A percentile compares a stretch with the other conserved stretches of the same genome.
These are phyloP conservation scores for Holothuria scabra DNA, from an alignment of 53 echinoderm and acorn worm species.

Conservation along the genomic window DNA sequence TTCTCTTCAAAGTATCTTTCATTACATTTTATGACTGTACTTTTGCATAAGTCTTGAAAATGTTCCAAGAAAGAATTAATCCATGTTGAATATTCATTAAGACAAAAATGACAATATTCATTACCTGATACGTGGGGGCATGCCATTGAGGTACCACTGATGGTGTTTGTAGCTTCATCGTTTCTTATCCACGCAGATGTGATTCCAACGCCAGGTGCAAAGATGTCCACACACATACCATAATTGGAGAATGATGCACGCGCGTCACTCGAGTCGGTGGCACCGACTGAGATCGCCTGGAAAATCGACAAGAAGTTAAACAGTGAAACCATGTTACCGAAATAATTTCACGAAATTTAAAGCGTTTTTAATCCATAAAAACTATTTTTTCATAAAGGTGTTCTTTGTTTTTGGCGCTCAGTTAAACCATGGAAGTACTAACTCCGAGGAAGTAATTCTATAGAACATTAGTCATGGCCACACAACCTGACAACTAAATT, in stretches of 20 bases:
- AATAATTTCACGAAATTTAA: too few relatives aligned
- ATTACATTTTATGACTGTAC: too few relatives aligned
- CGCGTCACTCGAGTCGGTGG: neutral
- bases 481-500: too few relatives aligned
- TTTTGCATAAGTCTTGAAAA: too few relatives aligned
- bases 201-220: conserved; percentile 26
- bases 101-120: neutral
- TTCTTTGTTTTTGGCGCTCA: too few relatives aligned
- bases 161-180: neutral
- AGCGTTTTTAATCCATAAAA: too few relatives aligned
- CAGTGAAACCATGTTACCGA: too few relatives aligned
- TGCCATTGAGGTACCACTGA: conserved; percentile 51
- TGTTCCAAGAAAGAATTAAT: neutral
- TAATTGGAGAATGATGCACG: conserved; percentile 44
- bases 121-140: conserved; percentile 46
- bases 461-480: too few relatives aligned
- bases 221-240: conserved; percentile 38
- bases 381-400: too few relatives aligned
- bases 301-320: neutral
- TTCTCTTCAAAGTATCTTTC: too few relatives aligned
- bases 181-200: conserved; percentile 13
- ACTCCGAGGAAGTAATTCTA: too few relatives aligned
- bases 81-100: neutral
- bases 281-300: conserved; percentile 38
- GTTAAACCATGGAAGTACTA: too few relatives aligned